Percentiles rank a stretch among this genome's conserved stretches.
Conservation (phyloP, 1,140 invertebrate species). For the Camponotus vicinus region DNA sequence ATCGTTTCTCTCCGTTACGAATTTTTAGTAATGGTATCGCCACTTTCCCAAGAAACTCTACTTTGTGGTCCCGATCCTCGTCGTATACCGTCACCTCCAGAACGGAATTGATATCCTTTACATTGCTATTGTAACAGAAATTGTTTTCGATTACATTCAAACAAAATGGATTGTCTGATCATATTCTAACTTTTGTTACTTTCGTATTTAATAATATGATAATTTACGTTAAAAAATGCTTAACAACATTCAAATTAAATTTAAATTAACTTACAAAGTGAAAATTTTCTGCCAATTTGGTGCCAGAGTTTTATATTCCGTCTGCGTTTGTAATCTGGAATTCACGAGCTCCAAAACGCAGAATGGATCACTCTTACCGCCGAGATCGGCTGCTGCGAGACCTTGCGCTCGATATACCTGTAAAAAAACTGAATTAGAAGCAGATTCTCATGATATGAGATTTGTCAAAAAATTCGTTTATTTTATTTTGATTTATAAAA, state of each 20-base stretch:
- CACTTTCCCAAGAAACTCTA: conserved; percentile 98
- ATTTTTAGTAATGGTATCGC: conserved; percentile 96
- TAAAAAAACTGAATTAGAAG: conserved; percentile 2
- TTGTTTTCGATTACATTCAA: not conserved
- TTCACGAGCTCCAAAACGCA: conserved; percentile 98
- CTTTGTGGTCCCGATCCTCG: conserved; percentile 99
- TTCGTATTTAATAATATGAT: not conserved
- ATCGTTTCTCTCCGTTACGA: conserved; percentile 96
- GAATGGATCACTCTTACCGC: conserved; percentile 98
- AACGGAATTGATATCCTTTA: conserved; percentile 98
- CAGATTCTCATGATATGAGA: not conserved
- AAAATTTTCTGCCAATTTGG: conserved; percentile 99
- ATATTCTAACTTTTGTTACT: not conserved
- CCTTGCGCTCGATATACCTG: conserved; percentile 94
- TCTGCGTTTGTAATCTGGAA: conserved; percentile 97
- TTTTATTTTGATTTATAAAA: conserved; percentile 20
- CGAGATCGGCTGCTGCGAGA: conserved; percentile 95
- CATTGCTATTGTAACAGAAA: conserved; percentile 89
- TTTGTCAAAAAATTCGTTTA: not conserved
- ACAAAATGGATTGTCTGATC: not conserved
- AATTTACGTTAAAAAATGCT: not conserved
- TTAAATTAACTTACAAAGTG: conserved; percentile 93
- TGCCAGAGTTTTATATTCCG: conserved; percentile 98
- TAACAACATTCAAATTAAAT: not conserved
- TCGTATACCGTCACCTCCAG: conserved; percentile 99